phyloP scores from a whole-genome alignment of 2,797 vertebrate genomes.

The Pipistrellus nathusii region DNA sequence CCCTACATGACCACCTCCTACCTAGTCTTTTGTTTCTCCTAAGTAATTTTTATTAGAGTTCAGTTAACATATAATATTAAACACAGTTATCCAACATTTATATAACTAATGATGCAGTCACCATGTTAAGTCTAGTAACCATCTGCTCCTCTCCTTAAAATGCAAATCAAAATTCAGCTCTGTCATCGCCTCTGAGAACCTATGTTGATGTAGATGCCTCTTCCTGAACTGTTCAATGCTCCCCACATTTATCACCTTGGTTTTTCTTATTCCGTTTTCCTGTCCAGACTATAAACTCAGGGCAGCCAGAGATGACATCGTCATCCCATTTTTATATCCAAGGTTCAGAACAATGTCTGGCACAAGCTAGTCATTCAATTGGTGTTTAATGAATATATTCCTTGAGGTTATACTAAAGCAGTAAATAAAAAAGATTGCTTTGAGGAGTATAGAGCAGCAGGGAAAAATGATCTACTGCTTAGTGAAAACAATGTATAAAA shows the following conservation, averaged over 20 bases:
- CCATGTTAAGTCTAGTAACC: not conserved
- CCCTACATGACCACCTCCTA: not conserved
- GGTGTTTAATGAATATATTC: not conserved
- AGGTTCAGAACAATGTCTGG: not conserved
- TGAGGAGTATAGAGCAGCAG: not conserved
- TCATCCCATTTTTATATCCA: not conserved
- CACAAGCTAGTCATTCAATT: not conserved
- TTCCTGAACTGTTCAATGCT: not conserved
- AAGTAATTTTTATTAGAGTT: not conserved
- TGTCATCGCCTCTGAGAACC: not conserved
- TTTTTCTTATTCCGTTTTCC: not conserved
- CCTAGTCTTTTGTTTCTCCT: not conserved
- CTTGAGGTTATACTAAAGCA: not conserved
- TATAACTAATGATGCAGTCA: not conserved
- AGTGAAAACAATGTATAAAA: conserved; percentile 4
- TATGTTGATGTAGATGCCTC: not conserved
- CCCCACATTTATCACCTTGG: not conserved
- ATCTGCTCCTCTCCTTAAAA: not conserved
- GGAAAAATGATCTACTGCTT: not conserved
- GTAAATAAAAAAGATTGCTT: not conserved
- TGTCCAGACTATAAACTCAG: not conserved
- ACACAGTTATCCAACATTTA: not conserved
- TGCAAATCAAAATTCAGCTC: not conserved
- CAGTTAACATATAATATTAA: not conserved
- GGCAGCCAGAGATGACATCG: not conserved